Base-by-base conservation (phyloP, 2,888 invertebrate genomes). In the Caradrina clavipalpis region DNA sequence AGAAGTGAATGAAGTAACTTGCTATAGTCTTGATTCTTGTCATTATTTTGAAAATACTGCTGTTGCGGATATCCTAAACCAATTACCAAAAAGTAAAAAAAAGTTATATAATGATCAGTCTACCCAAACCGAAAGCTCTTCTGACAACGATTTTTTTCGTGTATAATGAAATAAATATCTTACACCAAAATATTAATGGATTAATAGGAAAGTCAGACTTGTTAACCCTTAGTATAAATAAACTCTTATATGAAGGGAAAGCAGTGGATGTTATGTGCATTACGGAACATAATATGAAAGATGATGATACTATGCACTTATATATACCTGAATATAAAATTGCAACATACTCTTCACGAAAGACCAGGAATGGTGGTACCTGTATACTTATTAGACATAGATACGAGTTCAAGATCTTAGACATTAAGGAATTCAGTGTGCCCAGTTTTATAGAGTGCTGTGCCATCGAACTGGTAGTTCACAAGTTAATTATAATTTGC, bases 311-410 rank as follows among this genome's bases (percentile, higher is more conserved):
- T 31, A 31, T 31, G 31, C 31, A 31, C 31, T 31, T 31, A 31
- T 31, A 31, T 31, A 31, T 31, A 31, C 31, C 31, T 26, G 42
- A 58, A n/a, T 58, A 58, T 39, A 58, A 17, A 26, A 19, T 47
- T 58, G 58, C 42, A 58, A 58, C 58, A 26, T 57, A 31, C 26
- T 55, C 55, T 31, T 31, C 42, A 42, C 39, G 57, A 57, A 57
- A 55, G 15, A 55, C 26, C 19, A 55, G 55, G 19, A 55, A 55
- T 31, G 55, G 55, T n/a, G 55, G 55, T 19, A 57, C 57, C 7
- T 57, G 57, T 57, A 57, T 57, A 39, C n/a, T 57, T n/a, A 21
- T 57, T 42, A 57, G 19, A 57, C 21, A 42, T 45, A 21, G 57
- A n/a, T 19, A 42, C n/a, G 57, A 57, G 42, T 57, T 57, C 21